These are phyloP conservation scores for Cynaeus angustus DNA, from an alignment of 2,888 invertebrate species.

Conservation along the genomic window DNA sequence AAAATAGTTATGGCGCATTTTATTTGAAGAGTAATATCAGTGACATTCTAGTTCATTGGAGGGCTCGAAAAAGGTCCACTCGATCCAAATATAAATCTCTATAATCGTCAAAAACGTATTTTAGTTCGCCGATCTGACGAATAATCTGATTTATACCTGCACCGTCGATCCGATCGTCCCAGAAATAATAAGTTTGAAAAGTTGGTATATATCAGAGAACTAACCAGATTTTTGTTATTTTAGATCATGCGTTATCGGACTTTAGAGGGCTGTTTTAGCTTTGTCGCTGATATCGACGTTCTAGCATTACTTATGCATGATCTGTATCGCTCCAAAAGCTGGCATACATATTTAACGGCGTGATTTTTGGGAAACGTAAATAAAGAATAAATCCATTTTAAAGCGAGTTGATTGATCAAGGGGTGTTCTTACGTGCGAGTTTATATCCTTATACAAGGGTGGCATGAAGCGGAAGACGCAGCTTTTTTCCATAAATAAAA, in stretches of 20 bases:
- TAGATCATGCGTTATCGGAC: conserved; percentile 3
- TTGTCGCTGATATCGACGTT: conserved; percentile 10
- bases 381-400: conserved; percentile 43
- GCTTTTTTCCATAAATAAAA: conserved; percentile 36
- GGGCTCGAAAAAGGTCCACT: not conserved
- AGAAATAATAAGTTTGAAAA: not conserved
- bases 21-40: too few species aligned
- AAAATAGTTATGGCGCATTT: too few species aligned
- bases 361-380: conserved; percentile 40
- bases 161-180: not conserved
- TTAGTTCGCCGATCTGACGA: not conserved
- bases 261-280: not conserved
- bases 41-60: too few species aligned
- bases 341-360: conserved; percentile 39
- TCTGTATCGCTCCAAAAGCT: conserved; percentile 37
- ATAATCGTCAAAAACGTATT: conserved; percentile 2
- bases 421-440: conserved; percentile 14
- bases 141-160: conserved; percentile 1
- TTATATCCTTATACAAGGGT: conserved; percentile 13
- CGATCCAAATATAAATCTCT: not conserved
- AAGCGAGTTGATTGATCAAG: conserved; percentile 37
- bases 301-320: conserved; percentile 26
- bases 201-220: not conserved
- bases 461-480: conserved; percentile 14
- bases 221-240: conserved; percentile 3